A percentile compares a stretch with the other conserved stretches of the same genome.
Conservation (phyloP, 2,797 vertebrate genomes). For the Trachurus trachurus region DNA sequence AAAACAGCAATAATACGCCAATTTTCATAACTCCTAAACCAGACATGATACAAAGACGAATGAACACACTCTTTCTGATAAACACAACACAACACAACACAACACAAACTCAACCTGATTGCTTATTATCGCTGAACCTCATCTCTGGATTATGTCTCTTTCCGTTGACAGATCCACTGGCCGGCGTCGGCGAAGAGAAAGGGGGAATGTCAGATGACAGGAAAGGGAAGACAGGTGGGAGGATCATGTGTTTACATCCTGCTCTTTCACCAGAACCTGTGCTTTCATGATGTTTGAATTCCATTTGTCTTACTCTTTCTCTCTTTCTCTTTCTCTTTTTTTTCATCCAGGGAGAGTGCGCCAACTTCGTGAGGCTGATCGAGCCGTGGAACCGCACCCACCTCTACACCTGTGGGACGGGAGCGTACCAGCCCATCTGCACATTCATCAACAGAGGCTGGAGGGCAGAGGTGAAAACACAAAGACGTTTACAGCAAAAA, state of each 20-base stretch:
- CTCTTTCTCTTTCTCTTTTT: background rate
- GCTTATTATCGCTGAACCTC: slow-evolving; percentile 40
- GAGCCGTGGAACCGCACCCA: slow-evolving; percentile 92
- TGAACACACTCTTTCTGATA: too few species aligned
- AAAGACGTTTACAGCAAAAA: slow-evolving; percentile 34
- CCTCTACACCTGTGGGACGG: slow-evolving; percentile 90
- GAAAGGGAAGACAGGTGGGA: slow-evolving; percentile 88
- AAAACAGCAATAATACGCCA: too few species aligned
- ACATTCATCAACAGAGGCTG: slow-evolving; percentile 90
- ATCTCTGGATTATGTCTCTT: slow-evolving; percentile 45
- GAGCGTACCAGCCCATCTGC: slow-evolving; percentile 90
- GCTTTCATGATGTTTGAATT: slow-evolving; percentile 50
- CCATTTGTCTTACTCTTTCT: slow-evolving; percentile 32
- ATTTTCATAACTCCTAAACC: too few species aligned
- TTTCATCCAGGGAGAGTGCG: slow-evolving; percentile 88
- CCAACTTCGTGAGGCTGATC: slow-evolving; percentile 90
- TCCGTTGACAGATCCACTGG: slow-evolving; percentile 87
- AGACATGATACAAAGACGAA: too few species aligned
- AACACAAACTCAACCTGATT: too few species aligned
- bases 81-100: too few species aligned
- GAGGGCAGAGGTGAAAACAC: slow-evolving; percentile 87
- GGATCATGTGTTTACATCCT: slow-evolving; percentile 55
- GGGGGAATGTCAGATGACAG: slow-evolving; percentile 90
- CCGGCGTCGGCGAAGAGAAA: slow-evolving; percentile 88
- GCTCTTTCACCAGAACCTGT: slow-evolving; percentile 44